Base-by-base conservation (phyloP, 2,888 invertebrate species). In the Serripes groenlandicus region DNA sequence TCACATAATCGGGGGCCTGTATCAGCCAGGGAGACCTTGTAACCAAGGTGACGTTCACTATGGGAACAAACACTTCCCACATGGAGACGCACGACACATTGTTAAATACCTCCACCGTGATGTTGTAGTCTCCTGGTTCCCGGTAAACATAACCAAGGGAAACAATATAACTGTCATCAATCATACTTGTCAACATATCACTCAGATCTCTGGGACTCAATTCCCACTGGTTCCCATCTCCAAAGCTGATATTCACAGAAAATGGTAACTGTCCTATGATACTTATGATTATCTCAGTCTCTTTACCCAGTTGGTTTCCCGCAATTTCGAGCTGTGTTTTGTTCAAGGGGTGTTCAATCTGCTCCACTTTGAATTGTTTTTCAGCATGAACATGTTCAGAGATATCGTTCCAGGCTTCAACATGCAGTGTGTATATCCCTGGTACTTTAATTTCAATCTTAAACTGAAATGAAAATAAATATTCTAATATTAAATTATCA, bases 41-140 rank as follows among this genome's bases (percentile, higher is more conserved):
- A 11, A 60, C 78, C 64, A 93, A 60, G 58, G 68, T 71, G 3
- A 92, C 81, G 21, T 79, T 87, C 15, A 78, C 82, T 30, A 93
- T 91, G 9, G 90, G 89, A 56, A 90, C 90, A 54, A 87, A 89
- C 7, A 77, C 58, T 18, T 81, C 84, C 2, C 71, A 81, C 7
- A 80, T 77, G 0, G 69, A 49, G 5, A 88, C 72, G 23, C 49
- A 76, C 28, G 90, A 91, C 4, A 92, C 84, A 5, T 77, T 74
- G 76, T 92, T 93, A 26, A 88, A 90, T 2, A 92, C 89, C 35
- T 86, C 90, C 2, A 92, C 90, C 0, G 74, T 83, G 11, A 94
- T 83, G 18, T 86, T 83, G 84, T 91, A 93, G 1, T 78, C 81
- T 7, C 92, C 92, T 18, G 83, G 71, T 0, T 58, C 54, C 0